A percentile compares a stretch with the other conserved stretches of the same genome.
Evolutionary conservation across 2,888 invertebrate species (phyloP).

Genomic region (Cosmorhoe ocellata): DNA sequence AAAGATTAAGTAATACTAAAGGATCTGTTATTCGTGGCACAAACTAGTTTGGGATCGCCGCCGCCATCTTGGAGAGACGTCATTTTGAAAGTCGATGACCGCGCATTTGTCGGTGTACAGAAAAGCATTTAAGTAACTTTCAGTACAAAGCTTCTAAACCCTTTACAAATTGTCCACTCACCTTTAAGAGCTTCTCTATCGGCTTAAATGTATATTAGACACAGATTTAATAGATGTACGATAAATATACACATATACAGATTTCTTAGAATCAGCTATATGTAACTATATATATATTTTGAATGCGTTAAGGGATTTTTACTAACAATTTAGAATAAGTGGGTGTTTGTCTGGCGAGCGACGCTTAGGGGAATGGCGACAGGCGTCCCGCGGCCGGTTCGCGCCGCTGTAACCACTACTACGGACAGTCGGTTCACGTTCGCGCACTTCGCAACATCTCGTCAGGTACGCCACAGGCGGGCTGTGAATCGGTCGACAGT

Average conservation of each 20-base stretch:
- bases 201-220: conserved; percentile 81
- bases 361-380: conserved; percentile 50
- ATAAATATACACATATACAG: conserved; percentile 72
- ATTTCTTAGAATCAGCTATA: conserved; percentile 69
- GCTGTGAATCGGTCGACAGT: conserved; percentile 25
- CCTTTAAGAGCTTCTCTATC: conserved; percentile 75
- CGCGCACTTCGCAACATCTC: too few relatives aligned
- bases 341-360: conserved; percentile 61
- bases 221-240: conserved; percentile 78
- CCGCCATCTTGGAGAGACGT: conserved; percentile 8
- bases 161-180: conserved; percentile 56
- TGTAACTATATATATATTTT: conserved; percentile 77
- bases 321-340: conserved; percentile 79
- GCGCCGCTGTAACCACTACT: not conserved
- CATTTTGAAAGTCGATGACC: conserved; percentile 4
- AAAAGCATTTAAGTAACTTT: conserved; percentile 34
- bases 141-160: conserved; percentile 57
- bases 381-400: conserved; percentile 36
- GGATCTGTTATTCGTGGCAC: too few relatives aligned
- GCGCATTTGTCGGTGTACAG: conserved; percentile 25
- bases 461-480: not conserved
- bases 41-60: not conserved
- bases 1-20: not conserved
- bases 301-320: conserved; percentile 81
- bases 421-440: too few relatives aligned